phyloP scores from a whole-genome alignment of 2,888 invertebrate species.

The Bombylius discolor region DNA sequence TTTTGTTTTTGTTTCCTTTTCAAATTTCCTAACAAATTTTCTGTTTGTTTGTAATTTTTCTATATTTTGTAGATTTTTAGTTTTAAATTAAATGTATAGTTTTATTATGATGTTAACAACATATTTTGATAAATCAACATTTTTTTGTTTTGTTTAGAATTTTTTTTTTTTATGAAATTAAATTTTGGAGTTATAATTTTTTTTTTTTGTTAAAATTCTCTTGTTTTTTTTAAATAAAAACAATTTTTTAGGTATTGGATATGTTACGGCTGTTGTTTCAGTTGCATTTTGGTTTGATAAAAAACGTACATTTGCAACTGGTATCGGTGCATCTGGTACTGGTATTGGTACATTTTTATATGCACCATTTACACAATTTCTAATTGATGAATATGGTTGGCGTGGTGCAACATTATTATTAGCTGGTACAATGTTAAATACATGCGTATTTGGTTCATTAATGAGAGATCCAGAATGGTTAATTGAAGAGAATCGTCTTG shows the following conservation, averaged over 20 bases:
- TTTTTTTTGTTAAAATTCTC: too few relatives aligned
- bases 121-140: too few relatives aligned
- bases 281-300: conserved; percentile 90
- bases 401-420: conserved; percentile 65
- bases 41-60: too few relatives aligned
- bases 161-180: too few relatives aligned
- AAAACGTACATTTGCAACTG: conserved; percentile 72
- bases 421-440: conserved; percentile 72
- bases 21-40: too few relatives aligned
- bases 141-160: too few relatives aligned
- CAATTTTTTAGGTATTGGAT: conserved; percentile 42
- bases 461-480: conserved; percentile 82
- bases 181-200: too few relatives aligned
- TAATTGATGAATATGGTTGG: conserved; percentile 67
- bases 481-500: conserved; percentile 34
- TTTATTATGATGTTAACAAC: too few relatives aligned
- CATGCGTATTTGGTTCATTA: conserved; percentile 72
- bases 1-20: too few relatives aligned
- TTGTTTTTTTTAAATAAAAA: too few relatives aligned
- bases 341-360: conserved; percentile 82
- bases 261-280: conserved; percentile 81
- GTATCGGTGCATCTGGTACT: conserved; percentile 77
- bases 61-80: too few relatives aligned
- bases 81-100: too few relatives aligned
- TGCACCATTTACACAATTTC: conserved; percentile 70